Evolutionary conservation across 2,888 invertebrate species (phyloP), one percentile per base, ranked within the genome.

Genomic region (Athalia circularis): DNA sequence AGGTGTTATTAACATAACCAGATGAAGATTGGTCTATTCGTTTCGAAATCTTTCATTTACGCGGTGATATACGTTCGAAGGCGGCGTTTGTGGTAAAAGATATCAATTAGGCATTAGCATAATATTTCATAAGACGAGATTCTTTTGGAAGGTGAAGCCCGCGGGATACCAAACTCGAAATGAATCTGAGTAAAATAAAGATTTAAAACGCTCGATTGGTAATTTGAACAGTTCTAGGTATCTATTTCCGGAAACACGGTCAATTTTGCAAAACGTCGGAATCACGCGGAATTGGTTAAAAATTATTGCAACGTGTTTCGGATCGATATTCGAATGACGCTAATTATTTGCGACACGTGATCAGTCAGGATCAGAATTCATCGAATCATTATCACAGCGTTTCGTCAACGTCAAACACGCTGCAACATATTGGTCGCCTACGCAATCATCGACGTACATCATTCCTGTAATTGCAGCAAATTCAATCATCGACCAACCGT

Each of bases 41-140:
- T 61, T 61, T 61, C 61, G 67, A 67, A 67, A 67, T 50, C 29
- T 29, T 29, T 29, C 29, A 29, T 9, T 67, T 9, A 52, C 43
- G 29, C 4, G 11, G n/a, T 6, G 5, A 3, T 50, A 5, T 54
- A 29, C 29, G 29, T 29, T 52, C 54, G 29, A 52, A 68, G 29
- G 11, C 68, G 11, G 9, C 13, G 47, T 68, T 5, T 29, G n/a
- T 48, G n/a, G 5, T 48, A 6, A 15, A 9, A 72, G 72, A 72
- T 59, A 72, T 72, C 72, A 72, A 72, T 72, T 72, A 72, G 47
- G 52, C 59, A 72, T 72, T 72, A 15, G 59, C 72, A 72, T 72
- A 72, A 72, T 72, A 59, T 72, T 72, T 52, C 72, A 72, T 72
- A 45, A 72, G 72, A 52, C 57, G 72, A 57, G 72, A 59, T 47